Percentiles rank a stretch among this genome's conserved stretches.
These are phyloP conservation scores for Paracentrotus lividus DNA, from an alignment of 53 echinoderm and acorn worm genomes.

Conservation along the genomic window DNA sequence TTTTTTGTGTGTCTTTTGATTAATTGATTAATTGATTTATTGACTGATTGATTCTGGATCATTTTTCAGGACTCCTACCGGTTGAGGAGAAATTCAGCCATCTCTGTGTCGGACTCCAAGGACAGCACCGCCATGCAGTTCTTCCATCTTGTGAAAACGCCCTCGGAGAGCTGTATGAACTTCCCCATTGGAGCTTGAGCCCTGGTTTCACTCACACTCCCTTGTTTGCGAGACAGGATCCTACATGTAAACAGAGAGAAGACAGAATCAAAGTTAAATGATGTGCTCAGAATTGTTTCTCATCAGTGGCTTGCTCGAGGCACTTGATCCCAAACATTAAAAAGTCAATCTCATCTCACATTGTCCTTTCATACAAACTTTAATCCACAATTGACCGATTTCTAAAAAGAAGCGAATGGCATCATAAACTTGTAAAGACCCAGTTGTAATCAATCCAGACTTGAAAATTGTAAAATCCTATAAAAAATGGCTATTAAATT, in stretches of 20 bases:
- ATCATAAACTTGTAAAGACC: background rate
- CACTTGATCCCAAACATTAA: background rate
- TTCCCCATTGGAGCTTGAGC: slow-evolving; percentile 68
- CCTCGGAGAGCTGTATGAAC: slow-evolving; percentile 67
- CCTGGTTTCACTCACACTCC: slow-evolving; percentile 51
- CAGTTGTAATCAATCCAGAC: background rate
- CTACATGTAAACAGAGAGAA: background rate
- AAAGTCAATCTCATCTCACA: background rate
- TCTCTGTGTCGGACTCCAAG: slow-evolving; percentile 65
- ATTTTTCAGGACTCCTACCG: slow-evolving; percentile 50
- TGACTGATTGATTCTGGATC: no score
- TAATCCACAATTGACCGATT: background rate
- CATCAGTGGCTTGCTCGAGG: background rate
- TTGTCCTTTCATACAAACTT: background rate
- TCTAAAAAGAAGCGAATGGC: background rate
- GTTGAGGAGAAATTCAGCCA: slow-evolving; percentile 68
- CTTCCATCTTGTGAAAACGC: slow-evolving; percentile 63
- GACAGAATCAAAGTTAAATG: background rate
- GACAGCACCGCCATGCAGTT: slow-evolving; percentile 57
- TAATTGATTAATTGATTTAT: no score
- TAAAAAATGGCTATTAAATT: background rate
- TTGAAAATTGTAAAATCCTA: background rate
- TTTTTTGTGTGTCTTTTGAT: no score
- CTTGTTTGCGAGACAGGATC: slow-evolving; percentile 63
- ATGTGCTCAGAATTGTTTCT: background rate